A percentile compares a stretch with the other conserved stretches of the same genome.
These are phyloP conservation scores for Salarias fasciatus DNA, from an alignment of 2,797 vertebrate genomes.

Conservation along the genomic window DNA sequence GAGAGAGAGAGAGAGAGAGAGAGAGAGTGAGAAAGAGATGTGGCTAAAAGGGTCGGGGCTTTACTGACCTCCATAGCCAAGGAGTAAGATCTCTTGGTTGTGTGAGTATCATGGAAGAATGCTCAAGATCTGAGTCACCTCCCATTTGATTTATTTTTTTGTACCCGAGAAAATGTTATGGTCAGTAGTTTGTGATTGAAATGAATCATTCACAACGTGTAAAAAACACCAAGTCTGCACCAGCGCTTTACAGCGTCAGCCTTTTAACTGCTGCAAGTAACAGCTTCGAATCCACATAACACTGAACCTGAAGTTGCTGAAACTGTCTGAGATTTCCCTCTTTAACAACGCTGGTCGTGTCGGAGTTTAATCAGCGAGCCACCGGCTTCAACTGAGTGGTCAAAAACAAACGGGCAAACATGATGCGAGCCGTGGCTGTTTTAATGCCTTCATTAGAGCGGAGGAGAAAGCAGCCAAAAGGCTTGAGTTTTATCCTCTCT, in stretches of 20 bases:
- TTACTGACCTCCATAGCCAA: conserved; percentile 34
- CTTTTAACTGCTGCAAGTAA: conserved; percentile 17
- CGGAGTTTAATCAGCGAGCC: conserved; percentile 59
- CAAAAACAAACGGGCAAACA: conserved; percentile 79
- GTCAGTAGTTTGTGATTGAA: too few species aligned
- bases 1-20: conserved; percentile 46
- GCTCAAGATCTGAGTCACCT: conserved; percentile 27
- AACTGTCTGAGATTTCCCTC: conserved; percentile 47
- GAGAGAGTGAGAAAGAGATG: conserved; percentile 35
- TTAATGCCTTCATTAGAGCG: conserved; percentile 84
- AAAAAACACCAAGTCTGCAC: conserved; percentile 14
- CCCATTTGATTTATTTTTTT: background rate
- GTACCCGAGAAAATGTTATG: too few species aligned
- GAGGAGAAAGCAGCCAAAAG: conserved; percentile 70
- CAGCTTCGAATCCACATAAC: conserved; percentile 7
- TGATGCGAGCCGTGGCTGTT: conserved; percentile 61
- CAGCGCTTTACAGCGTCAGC: conserved; percentile 27
- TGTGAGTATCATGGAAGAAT: conserved; percentile 23
- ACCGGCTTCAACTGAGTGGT: conserved; percentile 68
- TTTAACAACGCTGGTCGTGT: conserved; percentile 65
- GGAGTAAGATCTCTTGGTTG: conserved; percentile 18
- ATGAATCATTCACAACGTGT: conserved; percentile 4
- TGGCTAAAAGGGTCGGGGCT: conserved; percentile 18
- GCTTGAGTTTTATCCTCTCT: conserved; percentile 73
- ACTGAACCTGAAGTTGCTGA: conserved; percentile 28